Conservation (phyloP, 2,797 vertebrate species). For the Anisognathus igniventris region DNA sequence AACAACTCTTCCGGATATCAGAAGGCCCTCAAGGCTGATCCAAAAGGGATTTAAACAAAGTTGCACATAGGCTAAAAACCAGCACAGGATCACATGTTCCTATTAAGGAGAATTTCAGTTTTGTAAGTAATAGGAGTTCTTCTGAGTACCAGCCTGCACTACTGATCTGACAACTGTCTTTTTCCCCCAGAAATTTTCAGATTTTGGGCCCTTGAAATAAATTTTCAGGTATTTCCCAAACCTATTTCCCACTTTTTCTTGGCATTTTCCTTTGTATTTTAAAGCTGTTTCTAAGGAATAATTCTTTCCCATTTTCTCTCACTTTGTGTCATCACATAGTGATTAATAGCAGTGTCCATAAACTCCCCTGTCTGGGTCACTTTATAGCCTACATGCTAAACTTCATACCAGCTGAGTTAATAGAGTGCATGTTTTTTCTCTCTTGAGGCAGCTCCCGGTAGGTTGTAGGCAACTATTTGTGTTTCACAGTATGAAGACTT, state of each 20-base stretch:
- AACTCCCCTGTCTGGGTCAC: background rate
- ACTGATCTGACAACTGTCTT: background rate
- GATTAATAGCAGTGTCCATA: background rate
- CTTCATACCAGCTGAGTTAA: background rate
- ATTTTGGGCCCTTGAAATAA: background rate
- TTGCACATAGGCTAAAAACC: background rate
- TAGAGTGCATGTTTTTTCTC: background rate
- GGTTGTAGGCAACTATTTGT: background rate
- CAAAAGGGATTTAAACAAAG: background rate
- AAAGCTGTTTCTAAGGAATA: background rate
- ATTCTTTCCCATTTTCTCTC: background rate
- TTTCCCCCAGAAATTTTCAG: background rate
- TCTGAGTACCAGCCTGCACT: background rate
- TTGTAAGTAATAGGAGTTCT: background rate
- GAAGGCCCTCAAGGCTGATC: background rate
- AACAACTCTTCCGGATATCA: background rate
- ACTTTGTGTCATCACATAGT: background rate
- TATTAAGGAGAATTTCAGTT: background rate
- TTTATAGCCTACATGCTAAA: background rate
- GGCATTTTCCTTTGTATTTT: background rate
- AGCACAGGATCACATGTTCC: background rate
- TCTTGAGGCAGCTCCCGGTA: background rate
- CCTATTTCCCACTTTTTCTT: background rate
- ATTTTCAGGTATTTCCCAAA: background rate
- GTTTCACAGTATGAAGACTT: background rate